These are phyloP conservation scores for Poeciliopsis infans DNA, from an alignment of 2,797 vertebrate genomes.

Conservation along the genomic window DNA sequence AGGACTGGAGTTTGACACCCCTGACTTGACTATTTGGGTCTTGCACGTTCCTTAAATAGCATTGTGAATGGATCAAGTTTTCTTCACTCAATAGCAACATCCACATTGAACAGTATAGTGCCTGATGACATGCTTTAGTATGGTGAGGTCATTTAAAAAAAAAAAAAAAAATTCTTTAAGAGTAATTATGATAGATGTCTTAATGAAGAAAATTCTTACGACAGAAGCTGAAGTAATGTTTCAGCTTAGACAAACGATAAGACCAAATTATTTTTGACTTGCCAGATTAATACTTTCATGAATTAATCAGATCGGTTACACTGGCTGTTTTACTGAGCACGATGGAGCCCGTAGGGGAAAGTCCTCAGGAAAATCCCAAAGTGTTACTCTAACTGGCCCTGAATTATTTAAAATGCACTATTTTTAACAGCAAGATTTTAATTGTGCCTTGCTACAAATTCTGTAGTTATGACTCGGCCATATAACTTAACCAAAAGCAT, in stretches of 20 bases:
- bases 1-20: no score
- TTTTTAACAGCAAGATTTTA: slow-evolving; percentile 69
- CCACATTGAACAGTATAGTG: background rate
- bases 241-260: slow-evolving; percentile 29
- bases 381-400: slow-evolving; percentile 55
- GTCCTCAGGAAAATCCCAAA: slow-evolving; percentile 58
- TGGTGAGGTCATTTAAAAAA: background rate
- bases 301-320: slow-evolving; percentile 43
- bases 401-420: slow-evolving; percentile 70
- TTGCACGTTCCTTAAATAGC: background rate
- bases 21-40: background rate
- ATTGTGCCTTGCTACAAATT: slow-evolving; percentile 55
- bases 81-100: background rate
- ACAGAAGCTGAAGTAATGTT: slow-evolving; percentile 23
- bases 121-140: background rate
- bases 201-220: slow-evolving; percentile 8
- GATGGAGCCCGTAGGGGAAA: slow-evolving; percentile 42
- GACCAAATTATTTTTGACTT: slow-evolving; percentile 39
- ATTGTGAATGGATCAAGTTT: background rate
- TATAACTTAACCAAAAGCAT: slow-evolving; percentile 41
- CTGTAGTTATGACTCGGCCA: slow-evolving; percentile 50
- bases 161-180: background rate
- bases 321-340: slow-evolving; percentile 42
- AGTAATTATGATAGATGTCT: slow-evolving; percentile 10
- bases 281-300: slow-evolving; percentile 44